Evolutionary conservation across 2,888 invertebrate genomes (phyloP).

Genomic region (Drosophila paranaensis): DNA sequence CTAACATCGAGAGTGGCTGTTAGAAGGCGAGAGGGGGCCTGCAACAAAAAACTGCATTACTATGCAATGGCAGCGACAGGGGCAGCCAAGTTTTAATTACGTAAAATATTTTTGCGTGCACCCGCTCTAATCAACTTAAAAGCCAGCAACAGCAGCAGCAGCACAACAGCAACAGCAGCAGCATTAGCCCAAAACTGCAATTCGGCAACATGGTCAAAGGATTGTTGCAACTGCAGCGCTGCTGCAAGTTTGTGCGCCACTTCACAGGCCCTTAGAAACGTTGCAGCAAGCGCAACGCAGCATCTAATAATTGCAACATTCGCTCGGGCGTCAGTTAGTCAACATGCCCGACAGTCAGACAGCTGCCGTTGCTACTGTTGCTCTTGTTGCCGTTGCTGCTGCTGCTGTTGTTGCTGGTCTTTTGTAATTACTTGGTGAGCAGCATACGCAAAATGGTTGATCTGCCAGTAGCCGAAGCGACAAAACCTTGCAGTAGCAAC

Average conservation of each 20-base stretch:
- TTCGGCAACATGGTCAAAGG: slow-evolving; percentile 65
- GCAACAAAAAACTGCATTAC: slow-evolving; percentile 59
- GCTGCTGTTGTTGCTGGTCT: slow-evolving; percentile 35
- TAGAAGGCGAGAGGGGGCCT: not conserved
- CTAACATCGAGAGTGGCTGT: slow-evolving; percentile 31
- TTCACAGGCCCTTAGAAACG: slow-evolving; percentile 43
- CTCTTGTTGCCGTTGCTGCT: slow-evolving; percentile 26
- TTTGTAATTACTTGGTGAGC: slow-evolving; percentile 74
- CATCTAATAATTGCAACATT: slow-evolving; percentile 56
- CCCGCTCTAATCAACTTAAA: slow-evolving; percentile 76
- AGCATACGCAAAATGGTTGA: slow-evolving; percentile 76
- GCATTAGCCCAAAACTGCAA: slow-evolving; percentile 58
- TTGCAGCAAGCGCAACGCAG: slow-evolving; percentile 39
- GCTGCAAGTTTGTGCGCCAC: slow-evolving; percentile 32
- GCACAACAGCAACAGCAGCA: slow-evolving; percentile 1
- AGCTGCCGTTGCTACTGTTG: slow-evolving; percentile 23
- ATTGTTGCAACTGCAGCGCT: slow-evolving; percentile 47
- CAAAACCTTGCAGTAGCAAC: slow-evolving; percentile 40
- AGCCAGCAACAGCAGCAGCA: slow-evolving; percentile 40
- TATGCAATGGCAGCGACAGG: slow-evolving; percentile 56
- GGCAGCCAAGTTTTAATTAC: slow-evolving; percentile 76
- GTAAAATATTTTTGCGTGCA: slow-evolving; percentile 76
- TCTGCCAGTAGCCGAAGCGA: slow-evolving; percentile 64
- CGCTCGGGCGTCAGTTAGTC: slow-evolving; percentile 48
- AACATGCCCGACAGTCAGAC: slow-evolving; percentile 36